Percentiles rank a stretch among this genome's conserved stretches.
These are phyloP conservation scores for Anadara kagoshimensis DNA, from an alignment of 1,140 invertebrate species.

Conservation along the genomic window DNA sequence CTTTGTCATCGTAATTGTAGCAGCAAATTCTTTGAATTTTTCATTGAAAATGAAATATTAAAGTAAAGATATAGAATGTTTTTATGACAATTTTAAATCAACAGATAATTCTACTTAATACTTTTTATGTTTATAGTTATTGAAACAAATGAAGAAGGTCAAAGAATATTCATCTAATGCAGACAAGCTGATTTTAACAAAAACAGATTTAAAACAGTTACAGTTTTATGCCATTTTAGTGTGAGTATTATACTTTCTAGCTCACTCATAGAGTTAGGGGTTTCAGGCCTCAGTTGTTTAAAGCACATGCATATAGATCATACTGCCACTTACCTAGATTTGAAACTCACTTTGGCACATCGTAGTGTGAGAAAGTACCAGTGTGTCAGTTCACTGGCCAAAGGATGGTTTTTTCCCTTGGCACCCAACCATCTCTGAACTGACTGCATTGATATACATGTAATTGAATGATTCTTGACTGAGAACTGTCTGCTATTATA, in stretches of 20 bases:
- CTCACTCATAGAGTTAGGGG: too few relatives aligned
- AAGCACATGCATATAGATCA: too few relatives aligned
- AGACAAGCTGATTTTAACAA: conserved; percentile 54
- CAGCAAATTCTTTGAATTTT: not conserved
- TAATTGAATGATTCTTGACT: not conserved
- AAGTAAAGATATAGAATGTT: not conserved
- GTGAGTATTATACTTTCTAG: conserved; percentile 45
- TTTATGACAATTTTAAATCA: not conserved
- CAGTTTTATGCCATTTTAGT: conserved; percentile 56
- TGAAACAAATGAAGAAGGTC: conserved; percentile 55
- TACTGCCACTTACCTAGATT: too few relatives aligned
- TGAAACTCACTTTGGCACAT: too few relatives aligned
- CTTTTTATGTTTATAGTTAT: conserved; percentile 50
- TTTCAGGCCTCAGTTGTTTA: too few relatives aligned
- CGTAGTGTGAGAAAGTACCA: not conserved
- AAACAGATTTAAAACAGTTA: conserved; percentile 47
- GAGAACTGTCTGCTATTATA: not conserved
- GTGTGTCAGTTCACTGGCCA: not conserved
- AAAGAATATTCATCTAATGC: conserved; percentile 57
- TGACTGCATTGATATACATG: not conserved
- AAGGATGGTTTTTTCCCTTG: too few relatives aligned
- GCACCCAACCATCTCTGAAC: too few relatives aligned
- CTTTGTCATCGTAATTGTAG: not conserved
- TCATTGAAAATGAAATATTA: not conserved
- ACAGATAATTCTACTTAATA: conserved; percentile 1